Evolutionary conservation across 1,140 invertebrate genomes (phyloP), one percentile per base, ranked within the genome.

Genomic region (Drepana arcuata): DNA sequence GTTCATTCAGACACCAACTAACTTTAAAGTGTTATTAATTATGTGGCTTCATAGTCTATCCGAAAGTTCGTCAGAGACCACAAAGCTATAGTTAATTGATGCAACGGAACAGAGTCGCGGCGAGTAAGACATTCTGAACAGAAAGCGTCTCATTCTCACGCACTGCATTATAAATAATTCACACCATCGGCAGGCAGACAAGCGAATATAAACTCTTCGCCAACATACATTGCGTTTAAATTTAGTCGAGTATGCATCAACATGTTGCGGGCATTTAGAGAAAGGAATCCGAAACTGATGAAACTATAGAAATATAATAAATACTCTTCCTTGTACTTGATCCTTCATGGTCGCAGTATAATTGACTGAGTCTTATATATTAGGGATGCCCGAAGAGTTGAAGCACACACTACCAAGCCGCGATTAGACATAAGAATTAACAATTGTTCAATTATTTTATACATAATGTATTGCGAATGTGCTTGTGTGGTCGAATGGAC

Each of bases 61-160:
- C n/a, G n/a, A n/a, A n/a, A n/a, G n/a, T n/a, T n/a, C n/a, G n/a
- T n/a, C n/a, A 21, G 16, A 16, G 14, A 12, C 5, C 9, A 23
- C 25, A 28, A 41, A 9, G 30, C 30, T 29, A 24, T 25, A 28
- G 16, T 37, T 21, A 31, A 38, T 36, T 41, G 44, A 44, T 41
- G 2, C 52, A 47, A 62, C 53, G 51, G 53, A 60, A 48, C 58
- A 52, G 48, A 39, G 56, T 39, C 48, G 21, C 40, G 43, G 33
- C 46, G 51, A 49, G 49, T 61, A 48, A 70, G 52, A 55, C 61
- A 67, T 48, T 45, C 56, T 63, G 67, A 72, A 62, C 62, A 65
- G 57, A 37, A 73, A 77, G 72, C 70, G 55, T 69, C 46, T 64
- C 73, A 67, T 68, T 55, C 60, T 69, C 67, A 60, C 63, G 42